phyloP scores from a whole-genome alignment of 2,113 vertebrate genomes.

The western clawed frog (Xenopus tropicalis) region UCB_Xtro_10.0 CM004451.2:59467501-59468000 shows the following conservation, averaged over 20 bases:
- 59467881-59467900: no score
- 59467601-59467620: slow-evolving; percentile 72
- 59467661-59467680: slow-evolving; percentile 67
- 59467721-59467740: no score
- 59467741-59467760: no score
- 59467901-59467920: no score
- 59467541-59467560: background rate
- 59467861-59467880: no score
- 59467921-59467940: no score
- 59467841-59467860: no score
- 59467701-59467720: background rate
- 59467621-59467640: slow-evolving; percentile 74
- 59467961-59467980: slow-evolving; percentile 69
- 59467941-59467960: slow-evolving; percentile 46
- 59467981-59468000: slow-evolving; percentile 67
- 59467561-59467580: slow-evolving; percentile 37
- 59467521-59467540: no score
- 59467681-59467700: slow-evolving; percentile 71
- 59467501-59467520: no score
- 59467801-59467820: no score
- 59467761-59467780: background rate
- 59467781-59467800: no score
- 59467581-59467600: slow-evolving; percentile 70
- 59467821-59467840: no score
- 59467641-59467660: slow-evolving; percentile 75